Evolutionary conservation across 1,140 invertebrate species (phyloP).

Genomic region (Dendroctonus valens): DNA sequence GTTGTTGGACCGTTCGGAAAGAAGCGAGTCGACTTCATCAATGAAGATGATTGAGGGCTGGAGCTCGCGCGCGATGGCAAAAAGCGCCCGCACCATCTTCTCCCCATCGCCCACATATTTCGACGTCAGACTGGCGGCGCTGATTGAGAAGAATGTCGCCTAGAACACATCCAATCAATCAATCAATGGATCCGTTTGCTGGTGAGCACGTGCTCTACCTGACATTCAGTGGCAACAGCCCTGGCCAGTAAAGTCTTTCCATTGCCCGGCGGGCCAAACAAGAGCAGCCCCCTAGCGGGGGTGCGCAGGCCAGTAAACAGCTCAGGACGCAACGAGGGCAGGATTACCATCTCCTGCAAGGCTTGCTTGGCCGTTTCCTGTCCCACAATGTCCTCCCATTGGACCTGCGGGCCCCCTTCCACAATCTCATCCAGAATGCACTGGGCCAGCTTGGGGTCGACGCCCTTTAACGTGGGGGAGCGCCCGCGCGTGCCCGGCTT

Average conservation of each 20-base stretch:
- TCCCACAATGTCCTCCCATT: slow-evolving; percentile 93
- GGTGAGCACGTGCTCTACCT: slow-evolving; percentile 47
- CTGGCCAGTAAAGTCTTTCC: slow-evolving; percentile 89
- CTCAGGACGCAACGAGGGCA: slow-evolving; percentile 92
- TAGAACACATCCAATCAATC: slow-evolving; percentile 3
- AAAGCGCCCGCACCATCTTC: slow-evolving; percentile 93
- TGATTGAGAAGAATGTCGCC: slow-evolving; percentile 97
- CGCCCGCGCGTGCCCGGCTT: slow-evolving; percentile 23
- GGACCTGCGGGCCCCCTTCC: slow-evolving; percentile 72
- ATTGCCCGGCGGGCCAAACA: slow-evolving; percentile 92
- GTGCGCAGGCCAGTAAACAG: slow-evolving; percentile 87
- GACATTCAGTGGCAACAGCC: slow-evolving; percentile 88
- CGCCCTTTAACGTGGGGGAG: slow-evolving; percentile 63
- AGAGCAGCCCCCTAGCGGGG: slow-evolving; percentile 87
- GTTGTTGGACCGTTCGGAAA: slow-evolving; percentile 84
- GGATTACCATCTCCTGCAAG: slow-evolving; percentile 95
- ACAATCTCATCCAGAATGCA: slow-evolving; percentile 73
- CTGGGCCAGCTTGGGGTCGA: slow-evolving; percentile 89
- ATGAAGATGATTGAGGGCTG: slow-evolving; percentile 96
- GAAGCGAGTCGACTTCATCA: slow-evolving; percentile 94
- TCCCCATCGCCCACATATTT: slow-evolving; percentile 98
- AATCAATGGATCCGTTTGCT: not conserved
- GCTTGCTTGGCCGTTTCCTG: slow-evolving; percentile 92
- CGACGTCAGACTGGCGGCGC: slow-evolving; percentile 95
- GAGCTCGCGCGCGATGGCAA: slow-evolving; percentile 88